phyloP scores from a whole-genome alignment of 2,888 invertebrate genomes.

The Epinotia brunnichana region DNA sequence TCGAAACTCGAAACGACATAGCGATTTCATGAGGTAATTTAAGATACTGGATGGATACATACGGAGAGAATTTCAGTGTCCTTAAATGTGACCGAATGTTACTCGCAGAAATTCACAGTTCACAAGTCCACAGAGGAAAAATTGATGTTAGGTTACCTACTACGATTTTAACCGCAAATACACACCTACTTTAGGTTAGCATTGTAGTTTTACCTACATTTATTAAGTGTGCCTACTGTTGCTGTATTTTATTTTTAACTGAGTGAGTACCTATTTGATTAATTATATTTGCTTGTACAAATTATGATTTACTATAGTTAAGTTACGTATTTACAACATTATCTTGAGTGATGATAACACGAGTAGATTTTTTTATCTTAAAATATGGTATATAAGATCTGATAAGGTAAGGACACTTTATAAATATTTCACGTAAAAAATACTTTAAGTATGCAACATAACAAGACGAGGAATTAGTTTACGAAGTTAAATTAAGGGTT shows the following conservation, averaged over 20 bases:
- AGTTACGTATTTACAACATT: neutral
- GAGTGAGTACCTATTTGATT: too few species aligned
- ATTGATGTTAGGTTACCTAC: too few species aligned
- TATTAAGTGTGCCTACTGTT: too few species aligned
- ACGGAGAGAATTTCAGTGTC: neutral
- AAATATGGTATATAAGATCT: neutral
- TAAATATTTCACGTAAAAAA: too few species aligned
- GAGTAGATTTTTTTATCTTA: neutral
- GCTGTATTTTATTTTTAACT: too few species aligned
- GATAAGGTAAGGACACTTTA: neutral
- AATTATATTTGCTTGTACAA: too few species aligned
- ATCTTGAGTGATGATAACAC: neutral
- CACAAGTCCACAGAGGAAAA: neutral
- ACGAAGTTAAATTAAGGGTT: too few species aligned
- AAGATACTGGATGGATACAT: neutral
- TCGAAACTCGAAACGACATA: neutral
- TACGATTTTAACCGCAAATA: too few species aligned
- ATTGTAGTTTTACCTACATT: too few species aligned
- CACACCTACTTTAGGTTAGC: too few species aligned
- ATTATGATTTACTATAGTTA: neutral
- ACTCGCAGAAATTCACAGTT: neutral
- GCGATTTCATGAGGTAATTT: neutral
- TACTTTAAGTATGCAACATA: too few species aligned
- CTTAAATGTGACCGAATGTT: neutral
- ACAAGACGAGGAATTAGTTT: too few species aligned